These are phyloP conservation scores for Anorthoa munda DNA, from an alignment of 2,888 invertebrate genomes.

Conservation along the genomic window DNA sequence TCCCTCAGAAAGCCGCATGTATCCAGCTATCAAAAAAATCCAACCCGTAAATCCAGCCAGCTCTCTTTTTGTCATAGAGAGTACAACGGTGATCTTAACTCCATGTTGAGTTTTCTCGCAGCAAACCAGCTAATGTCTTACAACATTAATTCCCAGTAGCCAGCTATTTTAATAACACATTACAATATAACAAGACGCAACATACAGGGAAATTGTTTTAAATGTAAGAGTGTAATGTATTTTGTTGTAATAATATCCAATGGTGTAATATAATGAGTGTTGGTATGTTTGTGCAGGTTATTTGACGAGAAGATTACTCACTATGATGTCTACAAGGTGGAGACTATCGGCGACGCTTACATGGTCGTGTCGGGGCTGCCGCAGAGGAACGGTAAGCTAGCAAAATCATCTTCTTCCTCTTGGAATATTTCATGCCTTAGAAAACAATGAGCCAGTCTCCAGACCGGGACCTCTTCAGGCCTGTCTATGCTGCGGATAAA, in stretches of 20 bases:
- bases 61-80: no score
- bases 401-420: background rate
- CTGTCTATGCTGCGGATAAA: no score
- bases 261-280: background rate
- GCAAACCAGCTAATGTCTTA: no score
- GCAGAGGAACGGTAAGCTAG: conserved; percentile 87
- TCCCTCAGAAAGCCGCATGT: no score
- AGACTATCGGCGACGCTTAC: conserved; percentile 92
- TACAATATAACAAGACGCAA: background rate
- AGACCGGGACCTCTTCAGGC: no score
- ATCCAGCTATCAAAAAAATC: no score
- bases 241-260: background rate
- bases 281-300: conserved; percentile 79
- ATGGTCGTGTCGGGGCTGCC: conserved; percentile 92
- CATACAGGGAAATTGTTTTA: background rate
- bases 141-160: background rate
- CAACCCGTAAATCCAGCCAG: no score
- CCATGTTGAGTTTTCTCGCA: no score
- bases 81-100: no score
- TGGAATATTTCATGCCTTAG: background rate
- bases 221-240: background rate
- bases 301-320: conserved; percentile 93
- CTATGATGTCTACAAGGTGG: conserved; percentile 94
- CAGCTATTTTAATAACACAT: no score
- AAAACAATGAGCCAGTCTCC: background rate